Percentiles rank a stretch among this genome's conserved stretches.
These are phyloP conservation scores for Camponotus fellah DNA, from an alignment of 2,888 invertebrate genomes.

Conservation along the genomic window DNA sequence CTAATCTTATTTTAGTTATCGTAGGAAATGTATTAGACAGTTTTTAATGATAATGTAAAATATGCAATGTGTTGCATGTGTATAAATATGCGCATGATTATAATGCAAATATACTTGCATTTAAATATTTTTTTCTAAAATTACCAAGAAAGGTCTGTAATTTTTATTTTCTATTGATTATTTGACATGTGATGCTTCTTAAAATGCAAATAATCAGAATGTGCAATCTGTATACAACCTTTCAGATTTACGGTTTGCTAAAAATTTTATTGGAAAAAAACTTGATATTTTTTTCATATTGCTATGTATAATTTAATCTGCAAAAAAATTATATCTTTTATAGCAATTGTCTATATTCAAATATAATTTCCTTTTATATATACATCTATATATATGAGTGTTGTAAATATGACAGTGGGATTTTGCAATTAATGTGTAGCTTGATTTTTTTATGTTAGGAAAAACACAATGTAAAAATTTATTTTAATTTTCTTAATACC, in stretches of 20 bases:
- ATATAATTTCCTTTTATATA: conserved; percentile 29
- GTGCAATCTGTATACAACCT: conserved; percentile 41
- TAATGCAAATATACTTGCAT: conserved; percentile 24
- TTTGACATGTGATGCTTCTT: background rate
- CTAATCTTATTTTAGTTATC: conserved; percentile 44
- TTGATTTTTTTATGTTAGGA: conserved; percentile 6
- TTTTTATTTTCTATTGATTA: conserved; percentile 2
- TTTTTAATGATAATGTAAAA: conserved; percentile 28
- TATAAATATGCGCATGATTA: background rate
- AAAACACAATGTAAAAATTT: conserved; percentile 13
- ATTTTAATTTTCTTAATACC: conserved; percentile 19
- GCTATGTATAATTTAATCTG: conserved; percentile 32
- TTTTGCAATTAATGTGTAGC: conserved; percentile 31
- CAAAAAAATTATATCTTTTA: conserved; percentile 4
- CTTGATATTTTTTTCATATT: background rate
- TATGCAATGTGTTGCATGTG: background rate
- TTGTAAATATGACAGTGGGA: conserved; percentile 36
- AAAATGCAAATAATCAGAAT: conserved; percentile 10
- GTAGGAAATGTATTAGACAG: conserved; percentile 31
- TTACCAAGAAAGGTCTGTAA: background rate
- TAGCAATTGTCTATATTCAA: conserved; percentile 13
- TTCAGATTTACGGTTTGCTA: conserved; percentile 14
- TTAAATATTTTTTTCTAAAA: background rate
- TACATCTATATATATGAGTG: background rate
- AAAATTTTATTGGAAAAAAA: conserved; percentile 5